Conservation (phyloP, 1,140 invertebrate genomes). For the Paramacrobiotus metropolitanus region DNA sequence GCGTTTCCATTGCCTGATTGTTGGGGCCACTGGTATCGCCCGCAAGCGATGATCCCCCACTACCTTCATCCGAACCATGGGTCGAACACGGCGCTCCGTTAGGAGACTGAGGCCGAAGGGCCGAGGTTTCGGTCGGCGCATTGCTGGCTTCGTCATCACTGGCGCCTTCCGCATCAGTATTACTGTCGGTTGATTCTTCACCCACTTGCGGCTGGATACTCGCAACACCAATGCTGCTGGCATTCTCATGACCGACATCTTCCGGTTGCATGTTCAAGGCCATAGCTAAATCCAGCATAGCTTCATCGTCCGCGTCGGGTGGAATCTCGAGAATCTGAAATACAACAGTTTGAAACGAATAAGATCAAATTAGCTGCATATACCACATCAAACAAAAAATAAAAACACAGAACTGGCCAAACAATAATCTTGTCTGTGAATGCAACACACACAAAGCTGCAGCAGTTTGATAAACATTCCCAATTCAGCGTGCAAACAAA, state of each 20-base stretch:
- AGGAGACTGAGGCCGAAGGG: neutral
- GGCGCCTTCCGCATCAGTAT: slow-evolving; percentile 8
- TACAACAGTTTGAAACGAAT: neutral
- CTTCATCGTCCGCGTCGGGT: slow-evolving; percentile 75
- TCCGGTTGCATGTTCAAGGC: slow-evolving; percentile 54
- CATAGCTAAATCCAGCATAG: slow-evolving; percentile 84
- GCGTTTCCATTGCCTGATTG: neutral
- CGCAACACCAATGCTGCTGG: slow-evolving; percentile 10
- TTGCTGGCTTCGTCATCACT: slow-evolving; percentile 10
- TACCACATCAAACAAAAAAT: neutral
- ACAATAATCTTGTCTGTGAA: neutral
- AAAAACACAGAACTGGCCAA: neutral
- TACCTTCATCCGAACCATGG: neutral
- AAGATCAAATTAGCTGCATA: neutral
- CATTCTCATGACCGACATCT: slow-evolving; percentile 10
- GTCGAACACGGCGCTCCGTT: neutral
- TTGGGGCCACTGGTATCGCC: neutral
- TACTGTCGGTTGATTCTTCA: slow-evolving; percentile 5
- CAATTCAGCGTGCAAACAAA: too few species aligned
- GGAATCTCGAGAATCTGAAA: slow-evolving; percentile 47
- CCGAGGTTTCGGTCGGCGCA: slow-evolving; percentile 2
- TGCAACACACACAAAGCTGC: neutral
- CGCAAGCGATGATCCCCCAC: neutral
- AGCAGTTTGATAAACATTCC: too few species aligned
- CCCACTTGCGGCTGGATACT: slow-evolving; percentile 6